phyloP scores from a whole-genome alignment of 1,140 invertebrate genomes.

The Stratiolaelaps scimitus region DNA sequence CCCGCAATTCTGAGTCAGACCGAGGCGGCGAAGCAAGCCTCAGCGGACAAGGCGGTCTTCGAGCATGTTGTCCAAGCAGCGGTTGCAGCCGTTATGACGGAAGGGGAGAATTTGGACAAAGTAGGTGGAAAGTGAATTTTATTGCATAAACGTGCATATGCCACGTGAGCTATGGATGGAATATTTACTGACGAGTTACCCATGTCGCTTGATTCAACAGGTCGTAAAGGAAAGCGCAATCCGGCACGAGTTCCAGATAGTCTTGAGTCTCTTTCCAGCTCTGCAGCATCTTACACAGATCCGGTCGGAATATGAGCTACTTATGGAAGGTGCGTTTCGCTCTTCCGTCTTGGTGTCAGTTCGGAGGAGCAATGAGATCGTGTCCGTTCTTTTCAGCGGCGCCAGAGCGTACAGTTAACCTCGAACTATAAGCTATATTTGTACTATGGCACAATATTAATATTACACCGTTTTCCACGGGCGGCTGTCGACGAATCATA shows the following conservation, averaged over 20 bases:
- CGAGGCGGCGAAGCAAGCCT: not conserved
- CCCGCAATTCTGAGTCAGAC: not conserved
- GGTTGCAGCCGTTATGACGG: conserved; percentile 66
- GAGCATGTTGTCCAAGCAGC: conserved; percentile 68
- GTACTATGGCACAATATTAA: too few relatives aligned
- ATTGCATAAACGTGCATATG: too few relatives aligned
- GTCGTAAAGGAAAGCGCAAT: conserved; percentile 55
- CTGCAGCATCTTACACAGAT: conserved; percentile 63
- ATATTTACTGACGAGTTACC: not conserved
- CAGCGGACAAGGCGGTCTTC: conserved; percentile 49
- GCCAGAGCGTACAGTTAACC: too few relatives aligned
- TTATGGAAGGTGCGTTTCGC: conserved; percentile 52
- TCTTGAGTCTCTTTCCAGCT: conserved; percentile 70
- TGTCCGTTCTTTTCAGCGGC: conserved; percentile 57
- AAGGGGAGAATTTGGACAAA: conserved; percentile 52
- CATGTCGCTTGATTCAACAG: not conserved
- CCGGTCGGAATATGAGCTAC: conserved; percentile 68
- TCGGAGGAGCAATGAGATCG: conserved; percentile 59
- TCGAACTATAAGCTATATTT: too few relatives aligned
- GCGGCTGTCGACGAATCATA: too few relatives aligned
- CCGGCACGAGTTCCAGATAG: conserved; percentile 65
- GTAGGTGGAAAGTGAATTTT: conserved; percentile 14
- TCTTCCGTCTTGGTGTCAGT: conserved; percentile 51
- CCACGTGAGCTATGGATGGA: too few relatives aligned
- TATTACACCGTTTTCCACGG: too few relatives aligned